Base-by-base conservation (phyloP, 2,797 vertebrate genomes). In the Chromis chromis region DNA sequence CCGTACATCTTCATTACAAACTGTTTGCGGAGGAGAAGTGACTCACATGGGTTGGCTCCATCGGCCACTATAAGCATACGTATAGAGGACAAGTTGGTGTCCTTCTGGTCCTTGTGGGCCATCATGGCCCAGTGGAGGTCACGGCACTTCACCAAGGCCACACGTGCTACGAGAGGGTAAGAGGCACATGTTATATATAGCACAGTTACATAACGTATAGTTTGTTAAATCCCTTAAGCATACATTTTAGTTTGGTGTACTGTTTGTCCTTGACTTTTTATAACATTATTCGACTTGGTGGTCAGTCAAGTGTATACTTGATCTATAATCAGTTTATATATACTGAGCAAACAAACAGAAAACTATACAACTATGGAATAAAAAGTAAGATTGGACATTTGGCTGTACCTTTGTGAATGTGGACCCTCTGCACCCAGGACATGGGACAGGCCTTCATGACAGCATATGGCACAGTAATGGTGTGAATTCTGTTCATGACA, bases 61-160 rank as follows among this genome's bases (percentile, higher is more conserved):
- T 99, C 98, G 0, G 98, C 97, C 33, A 99, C 97, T n/a, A 99
- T 96, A 50, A 99, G 96, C 98, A 99, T 98, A 1, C 98, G 94
- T 17, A 99, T 95, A 0, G 98, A 99, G 61, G 96, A 94, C 92
- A 99, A 83, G 82, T 95, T 99, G 90, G 96, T 96, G 17, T 99
- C 98, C 86, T 95, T 95, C 89, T 99, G 98, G 78, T 99, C 98
- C 81, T 96, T 94, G 88, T 98, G 96, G 66, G 98, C 96, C 96
- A 99, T 99, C 98, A 99, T 99, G 80, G 98, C 98, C 98, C 98
- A 99, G 91, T 99, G 98, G 86, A 99, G 92, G 92, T 99, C 98
- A 71, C 98, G 96, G 82, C 98, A 99, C 89, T 99, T 99, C 76
- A 99, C 98, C 87, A 99, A 94, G 68, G 98, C 98, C 66, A 98